Evolutionary conservation across 2,113 vertebrate species (phyloP), one percentile per base, ranked within the genome.

Genomic region (Datnioides undecimradiatus): DNA sequence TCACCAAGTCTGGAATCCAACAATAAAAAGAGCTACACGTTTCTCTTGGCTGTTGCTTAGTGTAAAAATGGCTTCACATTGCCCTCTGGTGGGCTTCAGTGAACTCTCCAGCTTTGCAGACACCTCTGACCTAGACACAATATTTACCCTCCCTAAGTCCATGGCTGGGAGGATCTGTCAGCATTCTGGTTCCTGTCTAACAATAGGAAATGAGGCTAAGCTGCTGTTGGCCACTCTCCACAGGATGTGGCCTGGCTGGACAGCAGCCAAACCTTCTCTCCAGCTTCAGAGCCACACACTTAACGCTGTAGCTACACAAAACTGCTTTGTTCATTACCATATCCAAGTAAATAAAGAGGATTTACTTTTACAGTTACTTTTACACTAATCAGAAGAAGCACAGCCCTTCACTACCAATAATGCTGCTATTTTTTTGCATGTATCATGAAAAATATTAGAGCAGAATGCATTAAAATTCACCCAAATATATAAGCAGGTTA

Each of bases 161-260:
- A 27, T 9, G 12, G 49, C 7, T 67, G 73, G 64, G 73, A 62
- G 59, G 76, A 70, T 76, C 57, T 29, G 40, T 48, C 76, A 4
- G 43, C 23, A 52, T 46, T 73, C 65, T 66, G 71, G 73, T 82
- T 88, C 84, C 79, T 71, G 79, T 79, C 79, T 70, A 76, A 88
- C 86, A 83, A 89, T 76, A 79, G 85, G 80, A 85, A 88, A 76
- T 21, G 40, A 10, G 63, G 74, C 79, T 64, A 33, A 82, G 46
- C 64, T 57, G 76, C 73, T 73, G 76, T 59, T 84, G 78, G 74
- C 79, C 38, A 29, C 33, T 33, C 43, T 83, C 82, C 76, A 89
- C 88, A 82, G 90, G 91, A 91, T 88, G 89, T 91, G 88, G 84
- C 74, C 79, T 84, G 71, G 25, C 76, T 92, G 90, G 84, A 76